These are phyloP conservation scores for Tubulanus polymorphus DNA, from an alignment of 2,888 invertebrate genomes.

Conservation along the genomic window DNA sequence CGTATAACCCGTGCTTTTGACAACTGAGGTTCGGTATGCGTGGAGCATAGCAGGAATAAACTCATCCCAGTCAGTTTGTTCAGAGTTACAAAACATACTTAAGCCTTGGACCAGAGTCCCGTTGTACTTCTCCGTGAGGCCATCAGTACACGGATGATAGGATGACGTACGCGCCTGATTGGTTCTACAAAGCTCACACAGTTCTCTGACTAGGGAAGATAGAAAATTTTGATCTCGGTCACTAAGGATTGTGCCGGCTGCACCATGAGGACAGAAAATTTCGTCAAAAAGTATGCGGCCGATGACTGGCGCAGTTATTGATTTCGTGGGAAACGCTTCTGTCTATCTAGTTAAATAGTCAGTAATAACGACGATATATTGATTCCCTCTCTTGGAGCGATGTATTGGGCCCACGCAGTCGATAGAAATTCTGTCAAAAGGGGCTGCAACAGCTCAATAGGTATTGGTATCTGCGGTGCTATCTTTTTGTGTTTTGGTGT, in stretches of 20 bases:
- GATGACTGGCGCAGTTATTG: constrained; percentile 19
- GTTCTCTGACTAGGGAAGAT: neutral
- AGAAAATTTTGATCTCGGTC: neutral
- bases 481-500: constrained; percentile 13
- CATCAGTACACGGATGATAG: neutral
- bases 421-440: constrained; percentile 15
- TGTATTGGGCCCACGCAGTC: neutral
- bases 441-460: constrained; percentile 10
- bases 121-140: neutral
- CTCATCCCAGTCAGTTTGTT: neutral
- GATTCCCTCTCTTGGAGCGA: neutral
- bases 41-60: neutral
- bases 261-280: neutral
- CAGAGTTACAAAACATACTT: neutral
- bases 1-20: neutral
- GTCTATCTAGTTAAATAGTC: constrained; percentile 18
- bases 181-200: neutral
- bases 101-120: neutral
- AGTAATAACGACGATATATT: neutral
- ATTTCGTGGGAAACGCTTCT: constrained; percentile 25
- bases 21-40: neutral
- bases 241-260: neutral
- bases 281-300: neutral
- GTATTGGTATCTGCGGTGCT: constrained; percentile 13
- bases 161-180: neutral